phyloP scores from a whole-genome alignment of 2,888 invertebrate genomes.

The Drosophila antonietae region DNA sequence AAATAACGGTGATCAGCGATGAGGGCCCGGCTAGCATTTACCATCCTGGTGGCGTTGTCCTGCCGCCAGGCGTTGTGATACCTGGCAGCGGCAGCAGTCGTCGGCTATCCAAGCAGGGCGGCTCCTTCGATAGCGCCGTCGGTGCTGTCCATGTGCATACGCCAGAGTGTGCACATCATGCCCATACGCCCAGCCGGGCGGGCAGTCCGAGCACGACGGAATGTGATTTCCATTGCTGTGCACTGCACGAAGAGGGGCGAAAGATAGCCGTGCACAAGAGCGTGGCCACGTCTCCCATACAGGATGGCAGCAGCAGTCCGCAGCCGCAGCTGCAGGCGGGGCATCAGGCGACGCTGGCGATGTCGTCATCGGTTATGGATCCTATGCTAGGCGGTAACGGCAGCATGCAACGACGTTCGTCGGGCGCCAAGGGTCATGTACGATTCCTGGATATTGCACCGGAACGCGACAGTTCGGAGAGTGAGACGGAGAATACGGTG shows the following conservation, averaged over 20 bases:
- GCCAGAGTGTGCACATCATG: slow-evolving; percentile 90
- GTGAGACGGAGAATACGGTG: slow-evolving; percentile 96
- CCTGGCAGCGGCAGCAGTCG: slow-evolving; percentile 78
- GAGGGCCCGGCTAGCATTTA: slow-evolving; percentile 89
- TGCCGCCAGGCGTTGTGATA: slow-evolving; percentile 82
- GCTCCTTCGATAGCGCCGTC: slow-evolving; percentile 89
- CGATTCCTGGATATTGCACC: slow-evolving; percentile 92
- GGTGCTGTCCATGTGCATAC: slow-evolving; percentile 92
- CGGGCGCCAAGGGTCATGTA: slow-evolving; percentile 90
- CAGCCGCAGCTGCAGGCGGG: slow-evolving; percentile 85
- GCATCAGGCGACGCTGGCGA: slow-evolving; percentile 77
- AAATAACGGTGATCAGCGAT: slow-evolving; percentile 97
- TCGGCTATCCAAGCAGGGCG: slow-evolving; percentile 87
- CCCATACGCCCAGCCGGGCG: slow-evolving; percentile 89
- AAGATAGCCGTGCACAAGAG: slow-evolving; percentile 96
- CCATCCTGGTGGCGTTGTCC: slow-evolving; percentile 81
- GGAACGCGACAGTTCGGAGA: slow-evolving; percentile 95
- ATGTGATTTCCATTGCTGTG: slow-evolving; percentile 98
- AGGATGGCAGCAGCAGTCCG: slow-evolving; percentile 90
- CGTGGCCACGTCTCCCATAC: slow-evolving; percentile 96
- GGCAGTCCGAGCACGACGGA: slow-evolving; percentile 89
- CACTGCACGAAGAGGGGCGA: slow-evolving; percentile 96
- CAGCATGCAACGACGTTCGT: slow-evolving; percentile 84
- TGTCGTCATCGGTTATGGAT: slow-evolving; percentile 85
- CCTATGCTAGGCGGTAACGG: slow-evolving; percentile 83